Evolutionary conservation across 2,113 vertebrate genomes (phyloP).

Genomic region (Crotophaga sulcirostris): DNA sequence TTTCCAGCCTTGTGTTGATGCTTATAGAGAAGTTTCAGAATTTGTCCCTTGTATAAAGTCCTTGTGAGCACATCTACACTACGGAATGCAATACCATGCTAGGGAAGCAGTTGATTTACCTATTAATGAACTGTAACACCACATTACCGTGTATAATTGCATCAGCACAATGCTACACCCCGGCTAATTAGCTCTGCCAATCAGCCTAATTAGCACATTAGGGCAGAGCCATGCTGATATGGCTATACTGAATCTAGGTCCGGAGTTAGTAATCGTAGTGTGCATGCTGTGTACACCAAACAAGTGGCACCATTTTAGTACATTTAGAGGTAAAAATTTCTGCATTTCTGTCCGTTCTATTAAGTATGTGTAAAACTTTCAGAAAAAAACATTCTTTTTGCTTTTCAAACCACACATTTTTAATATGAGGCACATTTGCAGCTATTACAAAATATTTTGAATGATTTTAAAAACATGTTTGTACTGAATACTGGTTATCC

Average conservation of each 20-base stretch:
- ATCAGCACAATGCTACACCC: background rate
- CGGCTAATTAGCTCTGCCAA: background rate
- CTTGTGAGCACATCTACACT: background rate
- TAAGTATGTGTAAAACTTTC: background rate
- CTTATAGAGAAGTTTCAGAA: background rate
- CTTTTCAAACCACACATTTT: background rate
- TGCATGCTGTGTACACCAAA: background rate
- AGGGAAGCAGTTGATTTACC: background rate
- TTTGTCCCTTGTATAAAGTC: background rate
- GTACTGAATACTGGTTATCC: background rate
- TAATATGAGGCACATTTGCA: background rate
- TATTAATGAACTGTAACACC: background rate
- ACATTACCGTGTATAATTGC: background rate
- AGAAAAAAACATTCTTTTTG: background rate
- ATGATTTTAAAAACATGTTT: background rate
- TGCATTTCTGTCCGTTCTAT: background rate
- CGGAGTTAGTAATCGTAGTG: background rate
- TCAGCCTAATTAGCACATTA: background rate
- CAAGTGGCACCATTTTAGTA: background rate
- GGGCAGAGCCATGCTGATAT: background rate
- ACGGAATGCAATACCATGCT: background rate
- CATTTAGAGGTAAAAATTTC: background rate
- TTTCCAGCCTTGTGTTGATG: background rate
- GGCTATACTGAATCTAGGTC: background rate
- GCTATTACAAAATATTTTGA: background rate